Evolutionary conservation across 2,888 invertebrate species (phyloP), one percentile per base, ranked within the genome.

Genomic region (Eristalinus sepulchralis): DNA sequence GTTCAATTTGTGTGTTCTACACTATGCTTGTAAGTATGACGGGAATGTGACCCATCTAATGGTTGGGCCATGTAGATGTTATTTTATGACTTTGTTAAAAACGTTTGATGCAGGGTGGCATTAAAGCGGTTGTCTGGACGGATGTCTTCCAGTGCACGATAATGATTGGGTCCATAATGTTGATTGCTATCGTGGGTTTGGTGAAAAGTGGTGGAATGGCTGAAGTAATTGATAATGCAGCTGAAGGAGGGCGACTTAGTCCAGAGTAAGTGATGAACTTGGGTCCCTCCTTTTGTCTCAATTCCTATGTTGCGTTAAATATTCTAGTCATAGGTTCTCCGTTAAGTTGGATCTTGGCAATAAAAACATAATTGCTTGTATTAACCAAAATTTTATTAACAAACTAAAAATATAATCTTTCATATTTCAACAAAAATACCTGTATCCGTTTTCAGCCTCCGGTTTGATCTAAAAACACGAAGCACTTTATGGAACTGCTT

Each of bases 401-500:
- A n/a, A n/a, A n/a, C n/a, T n/a, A n/a, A n/a, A n/a, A n/a, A n/a
- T n/a, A n/a, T n/a, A n/a, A n/a, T n/a, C n/a, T n/a, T n/a, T n/a
- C n/a, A n/a, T n/a, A n/a, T n/a, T n/a, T n/a, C n/a, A n/a, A n/a
- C n/a, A n/a, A n/a, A n/a, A n/a, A n/a, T n/a, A n/a, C n/a, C n/a
- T n/a, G n/a, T n/a, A n/a, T n/a, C n/a, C n/a, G 2, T 27, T 27
- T 27, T 27, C 5, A 27, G 27, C 2, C 27, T 27, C 27, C 27
- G 27, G 89, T 91, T 94, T 0, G 94, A 95, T 89, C 94, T 95
- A 39, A 94, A 94, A 60, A 94, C 94, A 60, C 93, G 95, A 60
- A 95, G 95, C 88, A 94, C 95, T 0, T 92, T 95, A 13, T 95
- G 95, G 94, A 93, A 94, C n/a, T 93, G 77, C 1, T 89, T 94